Conservation (phyloP, 2,797 vertebrate genomes). For the Hydrolagus colliei region DNA sequence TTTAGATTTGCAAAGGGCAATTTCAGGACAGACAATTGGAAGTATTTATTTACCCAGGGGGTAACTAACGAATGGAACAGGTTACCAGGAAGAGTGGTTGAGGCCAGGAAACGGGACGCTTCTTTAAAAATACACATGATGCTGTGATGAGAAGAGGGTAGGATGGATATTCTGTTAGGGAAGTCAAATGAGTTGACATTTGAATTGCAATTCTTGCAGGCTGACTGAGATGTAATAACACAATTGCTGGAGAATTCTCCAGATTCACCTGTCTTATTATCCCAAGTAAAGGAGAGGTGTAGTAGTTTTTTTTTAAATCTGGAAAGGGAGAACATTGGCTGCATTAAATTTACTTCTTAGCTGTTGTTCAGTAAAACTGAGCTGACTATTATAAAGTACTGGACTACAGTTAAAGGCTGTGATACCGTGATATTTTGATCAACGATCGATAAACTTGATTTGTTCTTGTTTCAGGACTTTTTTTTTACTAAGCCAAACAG, state of each 20-base stretch:
- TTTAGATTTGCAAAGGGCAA: too few relatives aligned
- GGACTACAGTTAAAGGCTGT: neutral
- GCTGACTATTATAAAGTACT: neutral
- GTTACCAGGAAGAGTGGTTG: too few relatives aligned
- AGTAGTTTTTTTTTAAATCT: neutral
- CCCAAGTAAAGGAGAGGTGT: neutral
- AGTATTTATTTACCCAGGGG: too few relatives aligned
- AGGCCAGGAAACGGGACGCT: too few relatives aligned
- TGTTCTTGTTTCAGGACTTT: slow-evolving; percentile 11
- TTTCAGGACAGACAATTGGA: too few relatives aligned
- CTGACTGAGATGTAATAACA: neutral
- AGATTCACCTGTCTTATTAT: neutral
- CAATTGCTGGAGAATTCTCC: neutral
- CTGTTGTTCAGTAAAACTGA: neutral
- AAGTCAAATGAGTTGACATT: neutral
- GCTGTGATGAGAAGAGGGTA: too few relatives aligned
- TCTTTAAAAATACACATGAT: too few relatives aligned
- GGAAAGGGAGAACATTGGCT: neutral
- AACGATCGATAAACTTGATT: neutral
- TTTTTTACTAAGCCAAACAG: neutral
- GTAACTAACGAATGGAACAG: too few relatives aligned
- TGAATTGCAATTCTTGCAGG: neutral
- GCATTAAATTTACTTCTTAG: slow-evolving; percentile 1
- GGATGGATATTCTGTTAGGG: too few relatives aligned
- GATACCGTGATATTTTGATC: neutral